Percentiles rank a stretch among this genome's conserved stretches.
Evolutionary conservation across 2,113 vertebrate species (phyloP).

Genomic region (Bujurquina vittata): DNA sequence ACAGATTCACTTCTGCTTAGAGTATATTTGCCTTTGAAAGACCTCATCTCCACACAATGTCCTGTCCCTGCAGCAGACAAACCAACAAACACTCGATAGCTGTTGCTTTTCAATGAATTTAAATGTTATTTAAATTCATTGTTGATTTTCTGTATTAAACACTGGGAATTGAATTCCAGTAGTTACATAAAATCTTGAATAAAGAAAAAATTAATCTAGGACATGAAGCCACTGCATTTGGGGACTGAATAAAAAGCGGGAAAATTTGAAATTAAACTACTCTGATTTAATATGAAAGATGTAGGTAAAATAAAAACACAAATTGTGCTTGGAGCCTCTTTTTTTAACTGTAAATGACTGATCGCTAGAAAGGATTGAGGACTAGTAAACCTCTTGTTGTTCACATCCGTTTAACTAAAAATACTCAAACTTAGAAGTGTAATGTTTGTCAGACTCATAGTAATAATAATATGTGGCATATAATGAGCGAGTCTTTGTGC

Average conservation of each 20-base stretch:
- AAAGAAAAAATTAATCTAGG: background rate
- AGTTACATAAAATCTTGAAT: conserved; percentile 6
- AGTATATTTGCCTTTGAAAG: conserved; percentile 15
- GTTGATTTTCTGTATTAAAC: background rate
- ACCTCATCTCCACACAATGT: conserved; percentile 15
- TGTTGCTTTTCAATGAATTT: background rate
- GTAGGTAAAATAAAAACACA: background rate
- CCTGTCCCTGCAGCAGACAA: background rate
- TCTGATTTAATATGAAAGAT: background rate
- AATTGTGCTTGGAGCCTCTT: background rate
- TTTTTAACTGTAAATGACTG: background rate
- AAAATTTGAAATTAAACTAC: background rate
- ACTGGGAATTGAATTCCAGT: background rate
- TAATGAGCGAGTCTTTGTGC: background rate
- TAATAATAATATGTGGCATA: background rate
- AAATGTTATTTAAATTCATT: background rate
- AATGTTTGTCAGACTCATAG: background rate
- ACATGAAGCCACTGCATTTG: background rate
- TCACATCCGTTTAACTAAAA: background rate
- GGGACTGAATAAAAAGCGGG: background rate
- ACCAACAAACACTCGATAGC: conserved; percentile 2
- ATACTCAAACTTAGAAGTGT: background rate
- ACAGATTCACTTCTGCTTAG: conserved; percentile 5
- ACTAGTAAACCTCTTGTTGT: background rate
- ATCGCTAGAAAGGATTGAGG: background rate